These are phyloP conservation scores for Ericerus pela DNA, from an alignment of 1,140 invertebrate genomes.

Conservation along the genomic window DNA sequence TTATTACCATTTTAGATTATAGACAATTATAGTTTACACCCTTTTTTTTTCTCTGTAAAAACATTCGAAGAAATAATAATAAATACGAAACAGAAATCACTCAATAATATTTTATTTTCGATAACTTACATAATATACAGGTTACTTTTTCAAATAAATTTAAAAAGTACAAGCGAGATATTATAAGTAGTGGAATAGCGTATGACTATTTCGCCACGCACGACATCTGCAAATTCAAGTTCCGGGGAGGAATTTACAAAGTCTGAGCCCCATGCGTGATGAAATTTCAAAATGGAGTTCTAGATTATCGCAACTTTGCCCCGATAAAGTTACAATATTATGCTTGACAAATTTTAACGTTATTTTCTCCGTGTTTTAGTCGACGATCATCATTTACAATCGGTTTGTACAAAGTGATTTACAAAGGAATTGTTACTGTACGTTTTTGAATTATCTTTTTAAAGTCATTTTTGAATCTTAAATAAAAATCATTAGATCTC, in stretches of 20 bases:
- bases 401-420: too few relatives aligned
- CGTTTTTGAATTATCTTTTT: too few relatives aligned
- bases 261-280: slow-evolving; percentile 7
- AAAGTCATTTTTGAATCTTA: too few relatives aligned
- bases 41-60: too few relatives aligned
- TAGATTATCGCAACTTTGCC: slow-evolving; percentile 4
- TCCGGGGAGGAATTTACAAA: slow-evolving; percentile 3
- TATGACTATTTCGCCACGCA: slow-evolving; percentile 9
- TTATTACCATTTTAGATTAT: too few relatives aligned
- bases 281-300: slow-evolving; percentile 1
- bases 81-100: too few relatives aligned
- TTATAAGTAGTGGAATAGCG: slow-evolving; percentile 9
- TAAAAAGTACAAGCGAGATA: slow-evolving; percentile 7
- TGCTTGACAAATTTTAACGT: slow-evolving; percentile 5
- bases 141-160: slow-evolving; percentile 8
- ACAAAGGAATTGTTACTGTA: too few relatives aligned
- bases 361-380: background rate
- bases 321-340: slow-evolving; percentile 1
- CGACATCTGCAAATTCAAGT: slow-evolving; percentile 3
- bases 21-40: too few relatives aligned
- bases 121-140: slow-evolving; percentile 12
- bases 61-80: too few relatives aligned
- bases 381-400: too few relatives aligned
- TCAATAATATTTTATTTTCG: slow-evolving; percentile 8
- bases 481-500: too few relatives aligned